Base-by-base conservation (phyloP, 2,888 invertebrate species). In the Thymelicus acteon region DNA sequence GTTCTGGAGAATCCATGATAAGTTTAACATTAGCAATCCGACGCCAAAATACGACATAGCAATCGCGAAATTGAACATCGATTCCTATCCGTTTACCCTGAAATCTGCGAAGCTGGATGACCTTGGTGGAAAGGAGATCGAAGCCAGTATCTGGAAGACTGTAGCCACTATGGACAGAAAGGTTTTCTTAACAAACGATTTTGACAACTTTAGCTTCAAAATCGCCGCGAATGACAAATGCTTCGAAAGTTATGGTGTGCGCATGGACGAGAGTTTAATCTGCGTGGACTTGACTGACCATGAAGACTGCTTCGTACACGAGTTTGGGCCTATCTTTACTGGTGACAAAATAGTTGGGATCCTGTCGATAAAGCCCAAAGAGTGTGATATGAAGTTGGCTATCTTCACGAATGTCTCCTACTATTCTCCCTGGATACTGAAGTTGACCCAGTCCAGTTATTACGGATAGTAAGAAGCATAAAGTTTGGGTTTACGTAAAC, bases 81-180 rank as follows among this genome's bases (percentile, higher is more conserved):
- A 87, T 0, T 72, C 74, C 0, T 77, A 80, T 6, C 82, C 84
- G 0, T 79, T 81, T 1, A 57, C 78, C 0, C 76, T 86, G 31
- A 87, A 83, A 52, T 75, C 88, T 0, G 80, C 91, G 0, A 76
- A 82, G 0, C 86, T 91, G 12, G 86, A 90, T 40, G 84, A 81
- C 0, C 75, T 67, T 0, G 54, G 65, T 0, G 80, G 72, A 0
- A 63, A 7, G 0, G 68, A 75, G 0, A 71, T 85, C 0, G 88
- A 87, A 6, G 87, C 86, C 0, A 84, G 86, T 19, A 72, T 92
- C 1, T 93, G 93, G 93, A 92, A 91, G 76, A 92, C 92, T 0
- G 87, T 92, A 0, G 80, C 87, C 0, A 85, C 91, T 0, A 93
- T 92, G 91, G 87, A 89, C 12, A 85, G 83, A 12, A 84, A 80